These are phyloP conservation scores for Phycodurus eques DNA, from an alignment of 2,113 vertebrate species.

Conservation along the genomic window DNA sequence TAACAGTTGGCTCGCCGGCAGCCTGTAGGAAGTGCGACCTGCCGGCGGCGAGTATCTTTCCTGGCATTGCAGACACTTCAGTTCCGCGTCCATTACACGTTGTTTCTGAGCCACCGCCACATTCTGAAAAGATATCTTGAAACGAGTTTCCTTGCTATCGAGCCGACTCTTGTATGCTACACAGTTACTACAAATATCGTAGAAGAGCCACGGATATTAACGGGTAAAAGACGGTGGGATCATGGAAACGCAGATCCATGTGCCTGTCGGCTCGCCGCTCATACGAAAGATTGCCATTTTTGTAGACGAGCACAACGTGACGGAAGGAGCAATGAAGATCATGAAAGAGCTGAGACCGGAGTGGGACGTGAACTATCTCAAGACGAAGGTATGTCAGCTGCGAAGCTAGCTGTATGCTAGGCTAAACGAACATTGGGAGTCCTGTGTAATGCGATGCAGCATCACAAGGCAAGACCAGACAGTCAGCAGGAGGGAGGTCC, in stretches of 20 bases:
- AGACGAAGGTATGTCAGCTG: slow-evolving; percentile 81
- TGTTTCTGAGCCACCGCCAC: neutral
- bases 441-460: slow-evolving; percentile 8
- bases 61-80: neutral
- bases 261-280: slow-evolving; percentile 72
- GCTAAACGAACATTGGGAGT: slow-evolving; percentile 38
- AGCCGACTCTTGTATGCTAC: slow-evolving; percentile 18
- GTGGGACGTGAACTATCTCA: slow-evolving; percentile 80
- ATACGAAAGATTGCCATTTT: slow-evolving; percentile 80
- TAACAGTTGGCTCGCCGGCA: slow-evolving; percentile 9
- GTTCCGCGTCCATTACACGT: slow-evolving; percentile 1
- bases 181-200: slow-evolving; percentile 7
- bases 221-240: slow-evolving; percentile 42
- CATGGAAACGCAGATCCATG: slow-evolving; percentile 77
- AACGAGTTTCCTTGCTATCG: neutral
- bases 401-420: slow-evolving; percentile 40
- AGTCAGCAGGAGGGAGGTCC: neutral
- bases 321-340: slow-evolving; percentile 84
- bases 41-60: slow-evolving; percentile 37
- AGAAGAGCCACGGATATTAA: slow-evolving; percentile 36
- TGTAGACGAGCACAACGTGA: slow-evolving; percentile 85
- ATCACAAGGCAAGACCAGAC: slow-evolving; percentile 13
- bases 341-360: slow-evolving; percentile 84
- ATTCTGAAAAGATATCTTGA: neutral
- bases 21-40: slow-evolving; percentile 25